Evolutionary conservation across 2,888 invertebrate genomes (phyloP).

Genomic region (Dryobotodes eremita): DNA sequence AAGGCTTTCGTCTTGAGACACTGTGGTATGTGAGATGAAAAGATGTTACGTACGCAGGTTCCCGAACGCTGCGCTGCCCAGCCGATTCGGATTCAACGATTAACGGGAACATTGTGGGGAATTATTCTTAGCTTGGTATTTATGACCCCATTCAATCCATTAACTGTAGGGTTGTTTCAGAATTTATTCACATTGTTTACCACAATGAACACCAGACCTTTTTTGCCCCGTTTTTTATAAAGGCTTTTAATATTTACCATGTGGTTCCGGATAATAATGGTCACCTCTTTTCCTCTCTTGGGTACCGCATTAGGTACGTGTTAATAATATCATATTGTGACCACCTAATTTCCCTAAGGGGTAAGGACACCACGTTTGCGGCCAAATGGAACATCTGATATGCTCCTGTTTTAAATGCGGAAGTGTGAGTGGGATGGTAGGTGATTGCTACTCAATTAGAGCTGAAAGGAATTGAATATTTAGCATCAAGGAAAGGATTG

Average conservation of each 20-base stretch:
- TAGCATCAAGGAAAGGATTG: not conserved
- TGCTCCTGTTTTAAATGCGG: constrained; percentile 1
- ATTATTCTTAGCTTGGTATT: too few relatives aligned
- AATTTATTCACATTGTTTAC: constrained; percentile 6
- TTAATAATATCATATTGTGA: constrained; percentile 25
- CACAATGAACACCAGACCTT: not conserved
- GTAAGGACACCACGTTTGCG: not conserved
- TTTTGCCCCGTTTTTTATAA: constrained; percentile 9
- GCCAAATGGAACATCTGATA: constrained; percentile 4
- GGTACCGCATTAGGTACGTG: not conserved
- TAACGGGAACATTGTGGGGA: too few relatives aligned
- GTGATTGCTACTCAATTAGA: not conserved
- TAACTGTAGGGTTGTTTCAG: not conserved
- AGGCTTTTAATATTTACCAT: constrained; percentile 18
- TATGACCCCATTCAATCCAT: too few relatives aligned
- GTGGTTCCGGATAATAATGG: constrained; percentile 16
- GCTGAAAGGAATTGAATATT: not conserved
- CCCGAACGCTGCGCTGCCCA: not conserved
- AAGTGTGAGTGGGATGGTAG: not conserved
- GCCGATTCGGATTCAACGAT: too few relatives aligned
- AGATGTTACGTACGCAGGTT: not conserved
- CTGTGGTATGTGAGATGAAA: not conserved
- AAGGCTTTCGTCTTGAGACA: not conserved
- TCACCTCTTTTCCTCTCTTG: constrained; percentile 9
- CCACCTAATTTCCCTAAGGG: constrained; percentile 53